Conservation (phyloP, 2,888 invertebrate genomes). For the Hirtodrosophila confusa region DNA sequence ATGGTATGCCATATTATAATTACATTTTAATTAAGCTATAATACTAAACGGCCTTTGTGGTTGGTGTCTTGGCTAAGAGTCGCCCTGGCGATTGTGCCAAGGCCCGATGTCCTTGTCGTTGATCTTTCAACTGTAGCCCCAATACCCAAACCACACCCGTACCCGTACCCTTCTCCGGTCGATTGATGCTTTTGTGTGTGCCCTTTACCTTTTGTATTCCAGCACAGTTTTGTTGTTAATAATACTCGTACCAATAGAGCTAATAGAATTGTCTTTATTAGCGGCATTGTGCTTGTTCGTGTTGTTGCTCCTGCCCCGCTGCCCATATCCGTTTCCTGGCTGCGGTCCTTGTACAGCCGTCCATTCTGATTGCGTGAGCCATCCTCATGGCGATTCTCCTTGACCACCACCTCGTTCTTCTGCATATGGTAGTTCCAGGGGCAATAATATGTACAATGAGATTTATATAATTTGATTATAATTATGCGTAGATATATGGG, state of each 20-base stretch:
- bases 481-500: neutral
- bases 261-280: conserved; percentile 69
- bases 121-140: conserved; percentile 10
- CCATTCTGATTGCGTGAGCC: conserved; percentile 83
- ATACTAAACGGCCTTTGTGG: conserved; percentile 47
- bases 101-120: conserved; percentile 16
- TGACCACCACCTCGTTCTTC: conserved; percentile 82
- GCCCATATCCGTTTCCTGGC: conserved; percentile 68
- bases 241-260: conserved; percentile 55
- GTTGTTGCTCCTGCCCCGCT: conserved; percentile 42
- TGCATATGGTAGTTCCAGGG: conserved; percentile 27
- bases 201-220: conserved; percentile 17
- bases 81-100: conserved; percentile 1
- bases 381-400: conserved; percentile 83
- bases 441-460: no score
- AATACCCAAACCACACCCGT: neutral
- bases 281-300: conserved; percentile 37
- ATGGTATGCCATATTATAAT: conserved; percentile 48
- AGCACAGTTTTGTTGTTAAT: conserved; percentile 38
- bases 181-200: neutral
- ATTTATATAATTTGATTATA: no score
- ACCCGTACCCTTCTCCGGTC: neutral
- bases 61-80: conserved; percentile 2
- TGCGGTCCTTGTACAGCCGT: conserved; percentile 82
- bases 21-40: conserved; percentile 74